Evolutionary conservation across 2,888 invertebrate species (phyloP).

Genomic region (Melipona beecheii): DNA sequence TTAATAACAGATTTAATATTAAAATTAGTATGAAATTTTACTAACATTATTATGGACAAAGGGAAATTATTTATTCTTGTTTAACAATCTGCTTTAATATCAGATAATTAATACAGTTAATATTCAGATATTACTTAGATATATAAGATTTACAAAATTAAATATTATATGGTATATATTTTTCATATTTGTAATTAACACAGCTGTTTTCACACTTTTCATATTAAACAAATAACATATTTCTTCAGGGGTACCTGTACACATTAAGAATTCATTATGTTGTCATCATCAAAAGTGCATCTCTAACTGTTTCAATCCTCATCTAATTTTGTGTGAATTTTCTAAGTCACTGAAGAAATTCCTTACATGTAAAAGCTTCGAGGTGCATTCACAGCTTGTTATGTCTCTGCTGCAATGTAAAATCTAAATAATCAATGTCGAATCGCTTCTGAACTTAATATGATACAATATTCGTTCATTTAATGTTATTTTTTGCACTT

Average conservation of each 20-base stretch:
- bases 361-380: conserved; percentile 34
- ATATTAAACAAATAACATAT: conserved; percentile 44
- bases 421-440: conserved; percentile 29
- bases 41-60: background rate
- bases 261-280: conserved; percentile 65
- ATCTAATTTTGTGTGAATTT: conserved; percentile 10
- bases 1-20: background rate
- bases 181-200: conserved; percentile 29
- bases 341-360: conserved; percentile 6
- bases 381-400: conserved; percentile 50
- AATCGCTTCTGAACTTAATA: conserved; percentile 45
- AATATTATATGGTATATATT: conserved; percentile 7
- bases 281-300: conserved; percentile 36
- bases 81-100: background rate
- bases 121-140: background rate
- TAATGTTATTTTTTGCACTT: conserved; percentile 32
- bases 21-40: background rate
- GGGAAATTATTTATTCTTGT: background rate
- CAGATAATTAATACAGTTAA: background rate
- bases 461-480: conserved; percentile 21
- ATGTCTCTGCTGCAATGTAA: conserved; percentile 51
- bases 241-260: conserved; percentile 65
- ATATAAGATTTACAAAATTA: background rate
- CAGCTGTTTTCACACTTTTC: conserved; percentile 38
- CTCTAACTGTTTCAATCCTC: conserved; percentile 4